A percentile compares a stretch with the other conserved stretches of the same genome.
These are phyloP conservation scores for Megaceryle torquata DNA, from an alignment of 2,113 vertebrate genomes.

Conservation along the genomic window DNA sequence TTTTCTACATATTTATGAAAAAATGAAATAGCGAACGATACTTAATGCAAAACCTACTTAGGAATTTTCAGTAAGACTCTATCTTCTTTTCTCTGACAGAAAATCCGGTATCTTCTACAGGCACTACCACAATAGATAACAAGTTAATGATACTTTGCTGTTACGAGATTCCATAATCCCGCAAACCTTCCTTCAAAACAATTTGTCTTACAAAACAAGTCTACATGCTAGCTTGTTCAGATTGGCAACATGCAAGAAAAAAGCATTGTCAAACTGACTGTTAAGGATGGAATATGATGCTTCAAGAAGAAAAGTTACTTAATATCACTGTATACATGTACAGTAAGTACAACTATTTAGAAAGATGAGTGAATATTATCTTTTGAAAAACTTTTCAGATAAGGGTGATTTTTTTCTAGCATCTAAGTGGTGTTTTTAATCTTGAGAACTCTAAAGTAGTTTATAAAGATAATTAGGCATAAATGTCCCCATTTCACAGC, in stretches of 20 bases:
- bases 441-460: conserved; percentile 23
- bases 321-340: not conserved
- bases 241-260: not conserved
- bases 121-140: not conserved
- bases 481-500: conserved; percentile 58
- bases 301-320: not conserved
- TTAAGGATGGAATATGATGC: not conserved
- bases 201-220: not conserved
- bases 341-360: not conserved
- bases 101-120: not conserved
- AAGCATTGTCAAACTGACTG: not conserved
- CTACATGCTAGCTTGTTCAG: not conserved
- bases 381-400: not conserved
- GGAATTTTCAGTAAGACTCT: not conserved
- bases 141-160: not conserved
- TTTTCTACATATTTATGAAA: conserved; percentile 64
- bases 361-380: not conserved
- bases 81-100: not conserved
- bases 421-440: conserved; percentile 15
- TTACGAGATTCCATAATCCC: not conserved
- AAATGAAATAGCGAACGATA: not conserved
- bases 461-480: conserved; percentile 64
- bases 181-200: not conserved
- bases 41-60: conserved; percentile 5
- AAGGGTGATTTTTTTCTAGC: not conserved